Percentiles rank a stretch among this genome's conserved stretches.
phyloP scores from a whole-genome alignment of 2,888 invertebrate genomes.

The Tiliacea citrago region DNA sequence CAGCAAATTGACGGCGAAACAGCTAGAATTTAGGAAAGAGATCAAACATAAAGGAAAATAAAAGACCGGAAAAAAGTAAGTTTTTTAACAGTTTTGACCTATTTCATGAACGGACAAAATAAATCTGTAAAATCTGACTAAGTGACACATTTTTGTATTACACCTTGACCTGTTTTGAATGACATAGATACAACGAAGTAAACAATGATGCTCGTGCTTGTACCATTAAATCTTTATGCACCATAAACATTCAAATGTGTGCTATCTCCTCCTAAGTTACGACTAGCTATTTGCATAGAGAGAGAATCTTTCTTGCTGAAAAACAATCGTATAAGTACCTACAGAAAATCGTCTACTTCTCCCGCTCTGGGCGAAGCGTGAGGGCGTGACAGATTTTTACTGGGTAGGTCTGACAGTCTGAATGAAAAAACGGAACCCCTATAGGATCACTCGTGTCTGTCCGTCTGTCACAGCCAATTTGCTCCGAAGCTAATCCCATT shows the following conservation, averaged over 20 bases:
- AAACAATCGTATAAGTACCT: background rate
- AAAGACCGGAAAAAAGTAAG: background rate
- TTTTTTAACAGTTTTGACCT: background rate
- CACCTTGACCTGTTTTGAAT: conserved; percentile 10
- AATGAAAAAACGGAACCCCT: background rate
- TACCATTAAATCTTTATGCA: conserved; percentile 41
- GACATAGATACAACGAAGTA: conserved; percentile 3
- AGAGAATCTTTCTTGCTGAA: background rate
- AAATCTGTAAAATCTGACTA: background rate
- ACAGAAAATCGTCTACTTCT: background rate
- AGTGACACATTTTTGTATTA: conserved; percentile 5
- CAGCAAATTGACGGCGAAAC: background rate
- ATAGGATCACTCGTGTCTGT: no score
- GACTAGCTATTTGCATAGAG: conserved; percentile 21
- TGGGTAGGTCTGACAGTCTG: background rate
- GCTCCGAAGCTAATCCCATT: no score
- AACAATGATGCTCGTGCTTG: conserved; percentile 4
- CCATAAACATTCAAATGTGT: conserved; percentile 32
- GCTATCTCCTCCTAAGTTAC: background rate
- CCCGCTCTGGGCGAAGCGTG: no score
- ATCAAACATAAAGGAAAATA: background rate
- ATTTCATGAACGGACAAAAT: background rate
- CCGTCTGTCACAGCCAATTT: no score
- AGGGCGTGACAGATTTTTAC: no score
- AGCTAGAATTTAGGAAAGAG: background rate